phyloP scores from a whole-genome alignment of 2,113 vertebrate genomes.

The Sinocyclocheilus rhinocerous region DNA sequence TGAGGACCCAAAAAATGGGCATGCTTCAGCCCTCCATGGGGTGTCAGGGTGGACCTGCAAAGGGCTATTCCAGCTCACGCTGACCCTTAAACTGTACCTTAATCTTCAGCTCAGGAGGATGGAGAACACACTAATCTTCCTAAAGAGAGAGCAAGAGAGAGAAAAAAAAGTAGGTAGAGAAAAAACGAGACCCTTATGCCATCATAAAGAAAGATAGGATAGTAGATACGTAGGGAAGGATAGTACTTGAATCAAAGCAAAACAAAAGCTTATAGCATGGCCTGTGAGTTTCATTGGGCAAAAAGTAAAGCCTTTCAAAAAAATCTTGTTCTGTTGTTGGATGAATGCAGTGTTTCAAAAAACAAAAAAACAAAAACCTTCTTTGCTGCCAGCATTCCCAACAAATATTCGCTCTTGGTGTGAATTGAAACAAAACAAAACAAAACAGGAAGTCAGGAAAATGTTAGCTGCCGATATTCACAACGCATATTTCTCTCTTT shows the following conservation, averaged over 20 bases:
- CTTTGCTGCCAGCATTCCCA: too few species aligned
- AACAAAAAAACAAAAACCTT: too few species aligned
- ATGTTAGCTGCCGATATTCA: too few species aligned
- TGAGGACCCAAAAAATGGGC: constrained; percentile 50
- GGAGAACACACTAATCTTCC: constrained; percentile 53
- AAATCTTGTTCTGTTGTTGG: too few species aligned
- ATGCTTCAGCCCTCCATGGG: constrained; percentile 62
- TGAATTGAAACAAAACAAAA: too few species aligned
- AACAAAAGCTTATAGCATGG: neutral
- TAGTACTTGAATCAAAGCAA: neutral
- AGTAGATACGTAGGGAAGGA: neutral
- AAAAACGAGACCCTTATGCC: neutral
- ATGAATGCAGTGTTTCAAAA: too few species aligned
- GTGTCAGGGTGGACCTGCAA: constrained; percentile 63
- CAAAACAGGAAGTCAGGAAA: too few species aligned
- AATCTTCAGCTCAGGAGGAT: constrained; percentile 52
- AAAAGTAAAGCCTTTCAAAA: too few species aligned
- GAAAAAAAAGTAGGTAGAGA: neutral
- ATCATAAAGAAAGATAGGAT: constrained; percentile 47
- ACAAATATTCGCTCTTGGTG: too few species aligned
- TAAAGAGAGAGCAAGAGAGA: constrained; percentile 8
- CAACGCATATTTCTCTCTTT: too few species aligned
- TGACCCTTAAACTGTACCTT: constrained; percentile 69
- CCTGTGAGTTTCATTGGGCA: too few species aligned
- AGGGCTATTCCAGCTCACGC: constrained; percentile 61